Percentiles rank a stretch among this genome's conserved stretches.
phyloP scores from a whole-genome alignment of 2,797 vertebrate species.

The Argya squamiceps region DNA sequence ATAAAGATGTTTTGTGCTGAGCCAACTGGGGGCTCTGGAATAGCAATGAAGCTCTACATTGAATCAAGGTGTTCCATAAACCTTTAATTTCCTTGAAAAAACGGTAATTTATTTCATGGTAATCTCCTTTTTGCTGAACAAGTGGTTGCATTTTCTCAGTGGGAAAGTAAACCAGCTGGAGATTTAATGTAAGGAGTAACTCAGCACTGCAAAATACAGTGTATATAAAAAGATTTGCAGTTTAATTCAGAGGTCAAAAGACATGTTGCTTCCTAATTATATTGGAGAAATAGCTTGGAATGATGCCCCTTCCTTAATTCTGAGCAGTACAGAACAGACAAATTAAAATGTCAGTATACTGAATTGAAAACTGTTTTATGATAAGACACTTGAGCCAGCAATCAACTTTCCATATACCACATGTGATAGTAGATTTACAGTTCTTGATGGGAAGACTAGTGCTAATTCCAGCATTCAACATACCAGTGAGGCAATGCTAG shows the following conservation, averaged over 20 bases:
- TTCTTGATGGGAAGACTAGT: not conserved
- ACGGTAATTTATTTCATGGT: conserved; percentile 34
- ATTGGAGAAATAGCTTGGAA: conserved; percentile 38
- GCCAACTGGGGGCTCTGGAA: not conserved
- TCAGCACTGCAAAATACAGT: conserved; percentile 20
- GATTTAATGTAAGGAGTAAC: conserved; percentile 48
- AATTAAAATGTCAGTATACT: conserved; percentile 49
- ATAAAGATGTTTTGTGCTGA: conserved; percentile 26
- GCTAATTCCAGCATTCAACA: not conserved
- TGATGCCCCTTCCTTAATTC: conserved; percentile 40
- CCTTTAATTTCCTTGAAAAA: conserved; percentile 55
- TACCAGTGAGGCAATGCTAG: not conserved
- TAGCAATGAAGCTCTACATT: not conserved
- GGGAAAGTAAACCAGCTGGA: conserved; percentile 60
- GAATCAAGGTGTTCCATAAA: conserved; percentile 40
- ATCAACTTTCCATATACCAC: not conserved
- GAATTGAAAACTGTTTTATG: conserved; percentile 56
- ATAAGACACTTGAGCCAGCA: conserved; percentile 4
- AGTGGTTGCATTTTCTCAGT: conserved; percentile 53
- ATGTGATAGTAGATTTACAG: not conserved
- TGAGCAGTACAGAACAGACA: conserved; percentile 25
- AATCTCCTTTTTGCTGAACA: conserved; percentile 64
- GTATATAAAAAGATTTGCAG: conserved; percentile 24
- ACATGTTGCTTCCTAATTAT: conserved; percentile 38
- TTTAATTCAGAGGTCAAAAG: conserved; percentile 64